These are phyloP conservation scores for Zosterops hypoxanthus DNA, from an alignment of 2,113 vertebrate genomes.

Conservation along the genomic window DNA sequence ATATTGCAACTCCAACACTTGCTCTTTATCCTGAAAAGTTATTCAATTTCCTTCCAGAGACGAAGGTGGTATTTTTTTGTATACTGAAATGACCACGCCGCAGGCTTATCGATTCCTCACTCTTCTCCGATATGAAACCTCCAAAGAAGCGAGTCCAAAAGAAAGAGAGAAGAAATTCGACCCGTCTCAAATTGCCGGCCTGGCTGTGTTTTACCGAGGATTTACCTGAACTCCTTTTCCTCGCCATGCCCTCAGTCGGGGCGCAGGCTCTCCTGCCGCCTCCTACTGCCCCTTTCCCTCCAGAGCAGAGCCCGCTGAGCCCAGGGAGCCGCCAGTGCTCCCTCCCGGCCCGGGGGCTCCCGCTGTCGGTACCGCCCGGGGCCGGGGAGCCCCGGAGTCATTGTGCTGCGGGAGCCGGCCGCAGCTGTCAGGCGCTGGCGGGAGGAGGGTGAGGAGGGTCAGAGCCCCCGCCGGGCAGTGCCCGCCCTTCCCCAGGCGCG, in stretches of 20 bases:
- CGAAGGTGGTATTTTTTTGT: rapidly evolving
- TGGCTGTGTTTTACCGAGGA: not conserved
- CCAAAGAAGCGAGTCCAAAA: not conserved
- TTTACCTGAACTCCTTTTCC: not conserved
- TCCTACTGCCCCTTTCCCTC: not conserved
- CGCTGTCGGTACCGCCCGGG: not conserved
- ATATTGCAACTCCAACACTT: not conserved
- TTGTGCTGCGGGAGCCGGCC: not conserved
- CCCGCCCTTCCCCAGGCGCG: not conserved
- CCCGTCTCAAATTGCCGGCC: not conserved
- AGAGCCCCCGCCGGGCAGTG: not conserved
- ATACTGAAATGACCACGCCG: not conserved
- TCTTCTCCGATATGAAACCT: not conserved
- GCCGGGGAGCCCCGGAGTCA: not conserved
- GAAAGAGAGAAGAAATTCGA: not conserved
- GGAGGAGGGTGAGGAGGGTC: not conserved
- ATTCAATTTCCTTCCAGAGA: not conserved
- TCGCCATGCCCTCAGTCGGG: not conserved
- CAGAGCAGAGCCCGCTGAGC: not conserved
- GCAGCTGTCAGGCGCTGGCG: slow-evolving; percentile 34
- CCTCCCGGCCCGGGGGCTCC: not conserved
- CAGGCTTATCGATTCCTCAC: not conserved
- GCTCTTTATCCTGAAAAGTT: not conserved
- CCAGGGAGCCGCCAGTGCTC: not conserved
- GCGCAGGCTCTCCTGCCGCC: not conserved